These are phyloP conservation scores for Platysternon megacephalum DNA, from an alignment of 2,113 vertebrate genomes.

Conservation along the genomic window DNA sequence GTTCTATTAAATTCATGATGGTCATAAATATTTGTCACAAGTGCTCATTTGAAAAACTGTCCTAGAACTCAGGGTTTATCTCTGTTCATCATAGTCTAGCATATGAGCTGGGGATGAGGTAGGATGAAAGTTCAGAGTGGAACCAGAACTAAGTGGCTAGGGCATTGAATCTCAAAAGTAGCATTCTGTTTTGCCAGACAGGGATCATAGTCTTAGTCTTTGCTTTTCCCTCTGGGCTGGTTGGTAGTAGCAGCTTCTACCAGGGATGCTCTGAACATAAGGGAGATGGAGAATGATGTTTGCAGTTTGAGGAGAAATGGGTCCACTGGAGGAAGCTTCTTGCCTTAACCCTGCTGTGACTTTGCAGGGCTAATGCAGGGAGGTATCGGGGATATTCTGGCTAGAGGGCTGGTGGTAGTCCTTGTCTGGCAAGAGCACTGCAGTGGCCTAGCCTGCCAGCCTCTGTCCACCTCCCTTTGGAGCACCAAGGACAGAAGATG, in stretches of 20 bases:
- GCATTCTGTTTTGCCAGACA: neutral
- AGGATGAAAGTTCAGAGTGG: neutral
- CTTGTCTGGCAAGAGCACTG: neutral
- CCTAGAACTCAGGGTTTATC: neutral
- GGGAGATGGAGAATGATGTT: neutral
- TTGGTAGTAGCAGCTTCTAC: neutral
- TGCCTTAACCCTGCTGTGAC: neutral
- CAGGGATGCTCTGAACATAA: neutral
- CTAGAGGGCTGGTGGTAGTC: constrained; percentile 10
- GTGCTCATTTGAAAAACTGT: neutral
- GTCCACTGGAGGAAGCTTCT: neutral
- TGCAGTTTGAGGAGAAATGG: neutral
- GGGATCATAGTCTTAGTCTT: neutral
- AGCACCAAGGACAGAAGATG: constrained; percentile 29
- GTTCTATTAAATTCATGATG: neutral
- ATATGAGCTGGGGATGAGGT: neutral
- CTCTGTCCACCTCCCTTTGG: constrained; percentile 10
- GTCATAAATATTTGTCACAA: neutral
- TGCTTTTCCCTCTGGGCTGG: constrained; percentile 15
- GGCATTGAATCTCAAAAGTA: neutral
- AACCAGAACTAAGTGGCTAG: neutral
- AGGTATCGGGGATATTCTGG: neutral
- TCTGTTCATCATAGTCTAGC: neutral
- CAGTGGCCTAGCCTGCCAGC: neutral
- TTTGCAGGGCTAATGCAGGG: neutral